Base-by-base conservation (phyloP, 2,113 vertebrate species). In the Mola mola region DNA sequence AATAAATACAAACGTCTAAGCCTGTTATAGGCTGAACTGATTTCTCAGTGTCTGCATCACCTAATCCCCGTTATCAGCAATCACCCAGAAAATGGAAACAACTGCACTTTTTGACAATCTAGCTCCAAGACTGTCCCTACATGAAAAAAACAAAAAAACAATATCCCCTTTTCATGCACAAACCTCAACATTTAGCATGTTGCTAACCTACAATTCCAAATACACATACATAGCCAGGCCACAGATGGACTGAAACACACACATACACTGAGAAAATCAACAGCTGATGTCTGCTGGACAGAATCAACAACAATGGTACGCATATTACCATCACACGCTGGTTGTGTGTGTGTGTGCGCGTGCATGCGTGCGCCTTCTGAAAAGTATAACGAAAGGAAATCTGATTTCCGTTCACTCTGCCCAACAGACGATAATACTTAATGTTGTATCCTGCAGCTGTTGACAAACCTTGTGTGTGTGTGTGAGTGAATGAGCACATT, bases 281-380 rank as follows among this genome's bases (percentile, higher is more conserved):
- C 83, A 88, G 84, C 83, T 83, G 82, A 89, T 66, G 53, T 59
- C 71, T 77, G 75, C 66, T 78, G 75, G 77, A 73, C 20, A 29
- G 48, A 52, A 42, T 19, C 16, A 51, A 42, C 50, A 31, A 13
- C 65, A 19, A 22, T 2, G 59, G 10, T n/a, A 56, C 43, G 56
- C 73, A 21, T 53, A 55, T 68, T 72, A 57, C 29, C 26, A 50
- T 21, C 52, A 22, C 53, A 20, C 44, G 10, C 57, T 63, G 50
- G n/a, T 22, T 61, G 36, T 43, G 12, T 46, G 22, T 20, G 40
- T 42, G 19, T 42, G 40, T 57, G 17, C 48, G 31, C 63, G 55
- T 40, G 49, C 33, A 12, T 29, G 12, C 37, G 43, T 46, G 29
- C 50, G 44, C 75, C 70, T 72, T 62, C 34, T 26, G 58, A 73